Conservation (phyloP, 30 jellyfish, hydroid and myxozoan genomes). For the Chironex yamaguchii region DNA sequence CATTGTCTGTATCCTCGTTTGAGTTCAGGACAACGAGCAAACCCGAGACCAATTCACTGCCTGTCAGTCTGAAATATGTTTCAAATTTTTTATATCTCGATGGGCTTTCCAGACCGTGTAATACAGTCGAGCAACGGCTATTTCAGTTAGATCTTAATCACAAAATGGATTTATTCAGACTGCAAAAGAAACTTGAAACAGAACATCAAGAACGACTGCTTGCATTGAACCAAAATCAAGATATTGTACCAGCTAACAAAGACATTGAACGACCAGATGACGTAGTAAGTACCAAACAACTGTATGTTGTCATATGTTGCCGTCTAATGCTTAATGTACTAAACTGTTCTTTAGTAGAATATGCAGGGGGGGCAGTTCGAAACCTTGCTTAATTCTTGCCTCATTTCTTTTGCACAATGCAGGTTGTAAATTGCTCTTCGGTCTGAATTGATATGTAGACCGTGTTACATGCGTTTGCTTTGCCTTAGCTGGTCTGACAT, state of each 20-base stretch:
- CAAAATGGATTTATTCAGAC: conserved; percentile 57
- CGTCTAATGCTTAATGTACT: too few species aligned
- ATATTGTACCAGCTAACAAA: conserved; percentile 10
- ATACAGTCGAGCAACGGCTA: conserved; percentile 57
- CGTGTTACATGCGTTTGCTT: too few species aligned
- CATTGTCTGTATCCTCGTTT: neutral
- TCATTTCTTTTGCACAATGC: too few species aligned
- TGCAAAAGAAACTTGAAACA: conserved; percentile 74
- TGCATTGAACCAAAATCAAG: conserved; percentile 17
- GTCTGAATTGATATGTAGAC: too few species aligned
- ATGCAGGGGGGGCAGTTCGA: too few species aligned
- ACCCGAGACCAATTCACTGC: neutral
- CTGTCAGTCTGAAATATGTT: neutral
- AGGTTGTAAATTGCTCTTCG: too few species aligned
- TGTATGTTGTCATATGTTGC: too few species aligned
- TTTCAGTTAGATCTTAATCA: conserved; percentile 68
- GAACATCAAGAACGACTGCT: conserved; percentile 85
- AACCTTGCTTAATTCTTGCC: too few species aligned
- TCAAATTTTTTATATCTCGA: conserved; percentile 67
- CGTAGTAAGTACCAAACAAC: conserved; percentile 1
- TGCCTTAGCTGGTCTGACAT: too few species aligned
- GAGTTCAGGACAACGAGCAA: neutral
- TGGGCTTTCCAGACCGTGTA: conserved; percentile 75
- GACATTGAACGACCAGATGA: conserved; percentile 45
- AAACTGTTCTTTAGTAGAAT: too few species aligned